These are phyloP conservation scores for Ploceus nigricollis DNA, from an alignment of 2,113 vertebrate genomes.

Conservation along the genomic window DNA sequence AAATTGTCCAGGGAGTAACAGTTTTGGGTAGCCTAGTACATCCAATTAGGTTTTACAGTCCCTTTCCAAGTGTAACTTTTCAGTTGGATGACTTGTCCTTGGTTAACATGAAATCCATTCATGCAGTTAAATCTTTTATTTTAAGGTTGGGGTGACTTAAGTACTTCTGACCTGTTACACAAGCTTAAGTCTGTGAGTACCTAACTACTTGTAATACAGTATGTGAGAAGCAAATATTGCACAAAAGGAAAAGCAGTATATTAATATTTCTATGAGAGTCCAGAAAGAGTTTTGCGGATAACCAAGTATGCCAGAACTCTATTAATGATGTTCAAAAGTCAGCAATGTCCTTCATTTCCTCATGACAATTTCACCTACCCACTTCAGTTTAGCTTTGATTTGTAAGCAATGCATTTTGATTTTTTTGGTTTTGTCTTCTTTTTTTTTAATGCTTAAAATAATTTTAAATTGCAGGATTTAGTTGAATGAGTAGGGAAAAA, in stretches of 20 bases:
- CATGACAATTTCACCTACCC: background rate
- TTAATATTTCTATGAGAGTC: background rate
- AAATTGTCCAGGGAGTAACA: background rate
- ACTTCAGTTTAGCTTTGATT: background rate
- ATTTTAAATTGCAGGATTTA: background rate
- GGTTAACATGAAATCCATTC: background rate
- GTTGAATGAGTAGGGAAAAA: background rate
- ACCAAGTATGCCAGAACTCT: background rate
- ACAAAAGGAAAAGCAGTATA: background rate
- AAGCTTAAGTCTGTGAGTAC: background rate
- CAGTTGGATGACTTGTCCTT: background rate
- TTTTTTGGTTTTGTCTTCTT: too few relatives aligned
- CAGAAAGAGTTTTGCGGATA: background rate
- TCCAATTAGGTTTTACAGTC: background rate
- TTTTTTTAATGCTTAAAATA: background rate
- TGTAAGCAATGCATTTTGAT: fast-evolving
- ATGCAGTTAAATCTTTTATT: background rate
- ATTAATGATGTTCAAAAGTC: background rate
- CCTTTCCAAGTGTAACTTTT: background rate
- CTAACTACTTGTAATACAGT: background rate
- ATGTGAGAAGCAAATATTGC: background rate
- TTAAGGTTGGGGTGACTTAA: background rate
- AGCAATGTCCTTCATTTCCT: background rate
- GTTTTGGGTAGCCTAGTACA: background rate
- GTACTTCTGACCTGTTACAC: background rate